phyloP scores from a whole-genome alignment of 2,888 invertebrate species.

The Glaucopsyche alexis region DNA sequence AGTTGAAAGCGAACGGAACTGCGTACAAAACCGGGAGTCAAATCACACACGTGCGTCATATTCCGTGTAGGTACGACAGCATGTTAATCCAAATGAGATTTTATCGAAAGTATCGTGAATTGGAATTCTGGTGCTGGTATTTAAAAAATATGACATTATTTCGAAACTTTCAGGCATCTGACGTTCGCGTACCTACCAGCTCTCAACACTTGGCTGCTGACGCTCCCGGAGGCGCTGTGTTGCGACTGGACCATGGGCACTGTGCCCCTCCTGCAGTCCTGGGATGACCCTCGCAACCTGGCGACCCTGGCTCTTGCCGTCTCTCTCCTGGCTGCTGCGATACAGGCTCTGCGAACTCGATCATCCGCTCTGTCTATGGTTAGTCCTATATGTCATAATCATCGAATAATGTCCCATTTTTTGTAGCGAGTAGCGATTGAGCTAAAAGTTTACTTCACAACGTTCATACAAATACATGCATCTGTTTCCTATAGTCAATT shows the following conservation, averaged over 20 bases:
- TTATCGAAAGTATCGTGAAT: too few relatives aligned
- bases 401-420: too few relatives aligned
- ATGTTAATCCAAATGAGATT: too few relatives aligned
- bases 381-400: constrained; percentile 37
- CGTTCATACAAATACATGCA: too few relatives aligned
- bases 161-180: constrained; percentile 82
- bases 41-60: too few relatives aligned
- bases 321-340: constrained; percentile 79
- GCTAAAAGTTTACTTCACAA: too few relatives aligned
- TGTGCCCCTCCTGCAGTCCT: constrained; percentile 89
- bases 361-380: constrained; percentile 75
- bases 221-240: constrained; percentile 94
- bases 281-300: constrained; percentile 90
- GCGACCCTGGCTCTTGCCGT: constrained; percentile 86
- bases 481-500: too few relatives aligned
- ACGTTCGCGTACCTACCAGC: constrained; percentile 96
- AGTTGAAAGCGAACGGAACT: too few relatives aligned
- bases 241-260: constrained; percentile 99
- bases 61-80: too few relatives aligned
- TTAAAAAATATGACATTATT: not conserved
- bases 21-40: too few relatives aligned
- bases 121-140: too few relatives aligned
- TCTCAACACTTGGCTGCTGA: constrained; percentile 93
- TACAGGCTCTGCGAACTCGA: constrained; percentile 67
- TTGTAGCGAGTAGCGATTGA: too few relatives aligned